phyloP scores from a whole-genome alignment of 2,113 vertebrate genomes.

The Podocnemis expansa region DNA sequence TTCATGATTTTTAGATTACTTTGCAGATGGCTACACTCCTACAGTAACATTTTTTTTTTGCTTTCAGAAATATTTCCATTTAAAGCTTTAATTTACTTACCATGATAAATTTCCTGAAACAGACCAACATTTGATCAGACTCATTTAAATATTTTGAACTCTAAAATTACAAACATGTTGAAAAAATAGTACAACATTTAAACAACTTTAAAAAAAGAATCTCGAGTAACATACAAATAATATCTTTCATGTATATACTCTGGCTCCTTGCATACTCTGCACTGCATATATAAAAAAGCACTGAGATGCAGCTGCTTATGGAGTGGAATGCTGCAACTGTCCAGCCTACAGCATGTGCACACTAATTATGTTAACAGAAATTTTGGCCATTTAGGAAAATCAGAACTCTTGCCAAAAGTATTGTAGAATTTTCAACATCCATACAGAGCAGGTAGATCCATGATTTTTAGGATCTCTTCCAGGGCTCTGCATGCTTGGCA shows the following conservation, averaged over 20 bases:
- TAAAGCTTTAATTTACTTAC: slow-evolving; percentile 29
- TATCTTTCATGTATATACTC: neutral
- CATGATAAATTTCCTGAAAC: slow-evolving; percentile 24
- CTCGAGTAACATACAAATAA: neutral
- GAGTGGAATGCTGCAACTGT: neutral
- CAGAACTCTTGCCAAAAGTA: neutral
- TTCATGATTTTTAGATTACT: slow-evolving; percentile 42
- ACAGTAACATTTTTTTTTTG: slow-evolving; percentile 28
- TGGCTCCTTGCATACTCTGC: neutral
- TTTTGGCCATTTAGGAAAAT: neutral
- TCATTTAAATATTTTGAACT: slow-evolving; percentile 41
- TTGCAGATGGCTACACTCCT: slow-evolving; percentile 4
- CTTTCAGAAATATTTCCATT: slow-evolving; percentile 29
- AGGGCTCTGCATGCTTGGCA: neutral
- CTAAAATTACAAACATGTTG: slow-evolving; percentile 1
- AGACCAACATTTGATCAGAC: slow-evolving; percentile 20
- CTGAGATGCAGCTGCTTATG: neutral
- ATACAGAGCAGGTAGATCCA: neutral
- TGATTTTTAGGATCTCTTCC: neutral
- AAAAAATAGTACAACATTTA: neutral
- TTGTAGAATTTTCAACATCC: neutral
- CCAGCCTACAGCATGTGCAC: neutral
- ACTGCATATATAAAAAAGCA: neutral
- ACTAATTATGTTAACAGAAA: neutral
- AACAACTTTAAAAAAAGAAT: slow-evolving; percentile 17